Evolutionary conservation across 2,113 vertebrate species (phyloP).

Genomic region (Acanthochromis polyacanthus): DNA sequence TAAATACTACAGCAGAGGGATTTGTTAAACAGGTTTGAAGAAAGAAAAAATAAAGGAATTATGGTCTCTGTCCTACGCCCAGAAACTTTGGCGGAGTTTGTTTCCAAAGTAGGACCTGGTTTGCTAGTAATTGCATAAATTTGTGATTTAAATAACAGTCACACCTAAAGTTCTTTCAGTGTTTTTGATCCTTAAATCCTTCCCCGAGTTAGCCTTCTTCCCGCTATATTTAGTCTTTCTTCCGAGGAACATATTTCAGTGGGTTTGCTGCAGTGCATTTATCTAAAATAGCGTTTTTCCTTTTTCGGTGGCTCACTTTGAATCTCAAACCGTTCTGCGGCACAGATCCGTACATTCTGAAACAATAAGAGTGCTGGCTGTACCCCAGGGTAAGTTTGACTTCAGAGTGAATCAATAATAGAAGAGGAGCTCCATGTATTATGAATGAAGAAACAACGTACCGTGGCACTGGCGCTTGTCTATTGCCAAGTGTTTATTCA

Average conservation of each 20-base stretch:
- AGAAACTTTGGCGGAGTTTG: background rate
- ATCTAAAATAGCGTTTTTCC: slow-evolving; percentile 28
- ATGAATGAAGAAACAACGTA: slow-evolving; percentile 66
- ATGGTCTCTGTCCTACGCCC: background rate
- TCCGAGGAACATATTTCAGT: background rate
- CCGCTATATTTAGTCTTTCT: background rate
- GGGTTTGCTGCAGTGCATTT: slow-evolving; percentile 41
- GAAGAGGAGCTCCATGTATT: slow-evolving; percentile 62
- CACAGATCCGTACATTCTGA: slow-evolving; percentile 34
- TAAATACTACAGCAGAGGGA: background rate
- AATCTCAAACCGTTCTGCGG: slow-evolving; percentile 25
- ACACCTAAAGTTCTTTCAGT: no score
- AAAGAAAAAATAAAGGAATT: background rate
- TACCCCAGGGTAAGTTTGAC: slow-evolving; percentile 56
- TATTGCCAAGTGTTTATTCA: slow-evolving; percentile 61
- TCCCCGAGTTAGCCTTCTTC: background rate
- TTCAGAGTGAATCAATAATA: slow-evolving; percentile 71
- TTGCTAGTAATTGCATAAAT: background rate
- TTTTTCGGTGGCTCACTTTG: slow-evolving; percentile 11
- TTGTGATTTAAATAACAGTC: background rate
- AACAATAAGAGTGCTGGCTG: slow-evolving; percentile 27
- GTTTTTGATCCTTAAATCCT: no score
- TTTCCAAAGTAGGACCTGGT: background rate
- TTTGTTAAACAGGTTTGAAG: background rate
- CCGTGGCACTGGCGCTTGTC: slow-evolving; percentile 39